Evolutionary conservation across 2,113 vertebrate species (phyloP).

Genomic region (Cynocephalus volans): DNA sequence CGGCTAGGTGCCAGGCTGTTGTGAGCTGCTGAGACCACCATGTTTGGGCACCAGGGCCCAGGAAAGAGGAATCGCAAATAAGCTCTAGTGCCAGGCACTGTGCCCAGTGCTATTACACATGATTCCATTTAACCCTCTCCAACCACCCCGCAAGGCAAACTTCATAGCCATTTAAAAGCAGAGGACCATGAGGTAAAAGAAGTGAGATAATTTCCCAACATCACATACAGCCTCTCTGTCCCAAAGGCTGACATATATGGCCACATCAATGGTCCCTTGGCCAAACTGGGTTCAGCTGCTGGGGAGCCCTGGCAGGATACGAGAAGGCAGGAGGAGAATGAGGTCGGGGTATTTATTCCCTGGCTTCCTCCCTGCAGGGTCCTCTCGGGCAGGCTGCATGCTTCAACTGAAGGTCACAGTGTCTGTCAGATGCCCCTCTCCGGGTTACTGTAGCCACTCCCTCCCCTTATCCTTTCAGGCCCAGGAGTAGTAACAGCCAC

Average conservation of each 20-base stretch:
- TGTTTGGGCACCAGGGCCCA: background rate
- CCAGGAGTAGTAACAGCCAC: background rate
- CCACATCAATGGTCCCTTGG: background rate
- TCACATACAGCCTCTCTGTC: background rate
- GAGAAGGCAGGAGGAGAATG: background rate
- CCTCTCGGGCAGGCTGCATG: background rate
- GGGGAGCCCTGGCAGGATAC: background rate
- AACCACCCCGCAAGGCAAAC: background rate
- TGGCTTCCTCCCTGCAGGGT: background rate
- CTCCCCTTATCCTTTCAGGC: slow-evolving; percentile 5
- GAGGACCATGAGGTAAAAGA: background rate
- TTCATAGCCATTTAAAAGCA: slow-evolving; percentile 3
- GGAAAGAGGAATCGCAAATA: background rate
- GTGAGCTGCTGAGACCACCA: background rate
- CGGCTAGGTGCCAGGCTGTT: background rate
- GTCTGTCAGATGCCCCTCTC: background rate
- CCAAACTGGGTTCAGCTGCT: background rate
- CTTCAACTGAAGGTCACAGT: background rate
- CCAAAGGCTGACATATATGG: background rate
- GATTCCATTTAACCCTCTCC: background rate
- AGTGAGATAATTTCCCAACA: background rate
- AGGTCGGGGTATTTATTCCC: background rate
- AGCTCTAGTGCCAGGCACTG: background rate
- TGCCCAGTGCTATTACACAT: background rate
- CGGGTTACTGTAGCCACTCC: background rate